These are phyloP conservation scores for Tragelaphus strepsiceros DNA, from an alignment of 2,113 vertebrate genomes.

Conservation along the genomic window DNA sequence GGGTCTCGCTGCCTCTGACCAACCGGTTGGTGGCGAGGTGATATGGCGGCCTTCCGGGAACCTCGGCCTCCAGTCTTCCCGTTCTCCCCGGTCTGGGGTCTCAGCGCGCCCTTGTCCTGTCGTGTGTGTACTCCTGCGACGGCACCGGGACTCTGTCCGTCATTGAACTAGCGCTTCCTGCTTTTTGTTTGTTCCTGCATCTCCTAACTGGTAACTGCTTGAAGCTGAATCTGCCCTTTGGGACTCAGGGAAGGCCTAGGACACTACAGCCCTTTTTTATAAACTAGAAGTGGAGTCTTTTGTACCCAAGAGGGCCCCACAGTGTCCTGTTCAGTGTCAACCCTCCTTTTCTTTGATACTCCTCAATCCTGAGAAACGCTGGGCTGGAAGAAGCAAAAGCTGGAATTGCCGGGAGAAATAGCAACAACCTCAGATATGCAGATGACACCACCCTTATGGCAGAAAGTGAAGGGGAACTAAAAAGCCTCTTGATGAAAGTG, in stretches of 20 bases:
- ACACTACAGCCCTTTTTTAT: background rate
- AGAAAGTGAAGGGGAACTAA: no score
- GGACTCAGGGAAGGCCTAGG: background rate
- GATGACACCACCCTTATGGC: no score
- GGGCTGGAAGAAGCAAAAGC: no score
- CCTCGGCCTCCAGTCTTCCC: background rate
- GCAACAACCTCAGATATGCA: no score
- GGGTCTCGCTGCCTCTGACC: background rate
- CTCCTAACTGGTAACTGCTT: background rate
- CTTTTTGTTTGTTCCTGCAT: background rate
- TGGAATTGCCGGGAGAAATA: no score
- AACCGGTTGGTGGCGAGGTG: background rate
- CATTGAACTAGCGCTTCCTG: no score
- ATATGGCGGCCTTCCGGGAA: accelerated
- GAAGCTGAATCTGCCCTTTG: background rate
- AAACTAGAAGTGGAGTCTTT: background rate
- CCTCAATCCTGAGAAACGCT: background rate
- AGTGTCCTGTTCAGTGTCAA: background rate
- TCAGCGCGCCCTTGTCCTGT: accelerated
- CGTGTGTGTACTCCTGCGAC: background rate
- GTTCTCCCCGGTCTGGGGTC: background rate
- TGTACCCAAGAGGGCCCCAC: background rate
- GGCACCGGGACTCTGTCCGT: background rate
- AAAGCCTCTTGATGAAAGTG: no score
- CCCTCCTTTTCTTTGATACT: background rate